Evolutionary conservation across 1,140 invertebrate genomes (phyloP).

Genomic region (Drosophila erecta): DNA sequence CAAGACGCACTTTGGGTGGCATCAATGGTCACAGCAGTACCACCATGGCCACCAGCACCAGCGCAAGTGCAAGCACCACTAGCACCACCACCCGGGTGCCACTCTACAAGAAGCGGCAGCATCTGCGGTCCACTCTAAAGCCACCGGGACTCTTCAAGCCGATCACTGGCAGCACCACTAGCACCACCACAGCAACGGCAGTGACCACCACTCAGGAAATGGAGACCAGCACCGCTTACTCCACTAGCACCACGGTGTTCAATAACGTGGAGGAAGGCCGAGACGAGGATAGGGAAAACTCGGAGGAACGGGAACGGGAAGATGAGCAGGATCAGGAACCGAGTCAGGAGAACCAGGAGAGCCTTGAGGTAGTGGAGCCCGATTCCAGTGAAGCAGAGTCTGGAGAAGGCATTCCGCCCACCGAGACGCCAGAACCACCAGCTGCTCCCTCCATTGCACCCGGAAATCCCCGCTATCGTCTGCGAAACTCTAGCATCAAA

Average conservation of each 20-base stretch:
- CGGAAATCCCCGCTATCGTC: slow-evolving; percentile 37
- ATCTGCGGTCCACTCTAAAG: slow-evolving; percentile 69
- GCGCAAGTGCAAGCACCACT: slow-evolving; percentile 6
- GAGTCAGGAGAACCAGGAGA: slow-evolving; percentile 7
- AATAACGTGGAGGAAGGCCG: slow-evolving; percentile 11
- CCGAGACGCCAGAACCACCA: slow-evolving; percentile 6
- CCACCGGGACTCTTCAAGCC: slow-evolving; percentile 61
- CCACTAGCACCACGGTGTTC: slow-evolving; percentile 20
- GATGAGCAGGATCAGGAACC: slow-evolving; percentile 6
- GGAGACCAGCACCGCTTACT: slow-evolving; percentile 27
- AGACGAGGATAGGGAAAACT: slow-evolving; percentile 13
- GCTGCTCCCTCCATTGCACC: background rate
- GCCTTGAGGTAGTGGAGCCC: slow-evolving; percentile 2
- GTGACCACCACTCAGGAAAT: slow-evolving; percentile 27
- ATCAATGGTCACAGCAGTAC: background rate
- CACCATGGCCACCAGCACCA: slow-evolving; percentile 21
- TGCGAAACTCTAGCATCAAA: slow-evolving; percentile 34
- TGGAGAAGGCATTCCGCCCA: background rate
- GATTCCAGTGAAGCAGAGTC: slow-evolving; percentile 25
- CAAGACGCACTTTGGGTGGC: slow-evolving; percentile 29
- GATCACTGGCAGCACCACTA: background rate
- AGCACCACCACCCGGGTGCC: slow-evolving; percentile 71
- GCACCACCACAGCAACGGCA: slow-evolving; percentile 10
- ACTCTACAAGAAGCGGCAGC: slow-evolving; percentile 74
- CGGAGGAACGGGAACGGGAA: background rate